phyloP scores from a whole-genome alignment of 1,140 invertebrate genomes.

The Neodiprion virginianus region DNA sequence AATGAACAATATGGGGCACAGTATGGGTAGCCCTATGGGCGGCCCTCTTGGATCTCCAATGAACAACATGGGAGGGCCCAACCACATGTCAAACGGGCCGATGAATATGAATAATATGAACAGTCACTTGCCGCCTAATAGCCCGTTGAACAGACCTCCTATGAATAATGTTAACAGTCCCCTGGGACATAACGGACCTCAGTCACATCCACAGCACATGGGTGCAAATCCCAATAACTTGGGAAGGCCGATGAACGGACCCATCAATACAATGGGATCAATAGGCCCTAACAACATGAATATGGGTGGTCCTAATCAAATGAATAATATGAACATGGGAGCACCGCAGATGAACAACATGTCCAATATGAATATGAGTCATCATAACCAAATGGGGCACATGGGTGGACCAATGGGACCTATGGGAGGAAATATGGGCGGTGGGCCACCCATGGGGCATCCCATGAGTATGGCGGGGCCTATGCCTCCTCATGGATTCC shows the following conservation, averaged over 20 bases:
- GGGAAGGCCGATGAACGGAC: constrained; percentile 67
- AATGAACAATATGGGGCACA: constrained; percentile 61
- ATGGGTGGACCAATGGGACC: constrained; percentile 68
- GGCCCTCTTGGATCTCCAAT: constrained; percentile 57
- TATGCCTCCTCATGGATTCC: constrained; percentile 58
- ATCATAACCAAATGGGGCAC: constrained; percentile 64
- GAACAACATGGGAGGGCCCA: constrained; percentile 55
- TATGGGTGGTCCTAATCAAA: constrained; percentile 55
- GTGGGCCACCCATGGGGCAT: constrained; percentile 58
- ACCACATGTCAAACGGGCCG: constrained; percentile 56
- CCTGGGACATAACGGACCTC: constrained; percentile 60
- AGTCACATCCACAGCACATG: constrained; percentile 66
- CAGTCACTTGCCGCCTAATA: constrained; percentile 58
- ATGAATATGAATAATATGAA: constrained; percentile 62
- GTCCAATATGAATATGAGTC: constrained; percentile 65
- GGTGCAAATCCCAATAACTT: constrained; percentile 61
- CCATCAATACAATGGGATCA: constrained; percentile 68
- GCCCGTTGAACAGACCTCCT: constrained; percentile 55
- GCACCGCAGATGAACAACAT: constrained; percentile 64
- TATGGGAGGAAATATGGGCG: constrained; percentile 54
- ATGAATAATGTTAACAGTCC: constrained; percentile 59
- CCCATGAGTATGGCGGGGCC: constrained; percentile 57
- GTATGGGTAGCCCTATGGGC: constrained; percentile 60
- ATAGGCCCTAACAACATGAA: constrained; percentile 62
- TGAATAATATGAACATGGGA: constrained; percentile 62